These are phyloP conservation scores for Perithous albicinctus DNA, from an alignment of 2,888 invertebrate species.

Conservation along the genomic window DNA sequence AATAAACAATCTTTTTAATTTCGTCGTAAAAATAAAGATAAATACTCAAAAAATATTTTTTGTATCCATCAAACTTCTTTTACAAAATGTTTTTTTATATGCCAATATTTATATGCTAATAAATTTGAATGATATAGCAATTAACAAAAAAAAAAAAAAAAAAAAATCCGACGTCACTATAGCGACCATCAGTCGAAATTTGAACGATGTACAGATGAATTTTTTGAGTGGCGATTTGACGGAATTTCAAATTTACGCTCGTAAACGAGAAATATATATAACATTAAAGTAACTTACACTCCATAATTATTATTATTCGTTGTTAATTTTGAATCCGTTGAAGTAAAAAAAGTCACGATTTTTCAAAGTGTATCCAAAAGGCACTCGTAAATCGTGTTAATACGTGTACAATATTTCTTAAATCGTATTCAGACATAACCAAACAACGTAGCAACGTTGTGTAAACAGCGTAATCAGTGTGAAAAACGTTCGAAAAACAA, in stretches of 20 bases:
- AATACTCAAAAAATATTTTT: background rate
- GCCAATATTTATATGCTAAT: background rate
- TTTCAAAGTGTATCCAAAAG: slow-evolving; percentile 32
- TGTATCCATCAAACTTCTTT: background rate
- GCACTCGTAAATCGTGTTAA: slow-evolving; percentile 28
- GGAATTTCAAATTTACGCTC: slow-evolving; percentile 1
- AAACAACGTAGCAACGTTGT: slow-evolving; percentile 75
- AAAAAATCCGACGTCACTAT: background rate
- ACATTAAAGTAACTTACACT: slow-evolving; percentile 80
- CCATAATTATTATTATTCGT: slow-evolving; percentile 72
- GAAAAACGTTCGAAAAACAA: slow-evolving; percentile 45
- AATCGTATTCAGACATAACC: slow-evolving; percentile 78
- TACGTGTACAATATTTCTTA: slow-evolving; percentile 53
- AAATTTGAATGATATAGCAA: background rate
- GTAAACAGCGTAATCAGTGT: slow-evolving; percentile 55
- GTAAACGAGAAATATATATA: background rate
- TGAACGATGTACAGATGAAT: slow-evolving; percentile 3
- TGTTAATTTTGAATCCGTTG: slow-evolving; percentile 30
- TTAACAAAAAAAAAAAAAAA: background rate
- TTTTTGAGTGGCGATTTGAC: background rate
- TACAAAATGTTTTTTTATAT: too few species aligned
- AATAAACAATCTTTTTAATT: too few species aligned
- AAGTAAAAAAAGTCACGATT: slow-evolving; percentile 12
- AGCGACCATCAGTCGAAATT: background rate
- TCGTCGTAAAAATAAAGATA: too few species aligned